Conservation (phyloP, 2,888 invertebrate species). For the Cryptocephalus primarius region DNA sequence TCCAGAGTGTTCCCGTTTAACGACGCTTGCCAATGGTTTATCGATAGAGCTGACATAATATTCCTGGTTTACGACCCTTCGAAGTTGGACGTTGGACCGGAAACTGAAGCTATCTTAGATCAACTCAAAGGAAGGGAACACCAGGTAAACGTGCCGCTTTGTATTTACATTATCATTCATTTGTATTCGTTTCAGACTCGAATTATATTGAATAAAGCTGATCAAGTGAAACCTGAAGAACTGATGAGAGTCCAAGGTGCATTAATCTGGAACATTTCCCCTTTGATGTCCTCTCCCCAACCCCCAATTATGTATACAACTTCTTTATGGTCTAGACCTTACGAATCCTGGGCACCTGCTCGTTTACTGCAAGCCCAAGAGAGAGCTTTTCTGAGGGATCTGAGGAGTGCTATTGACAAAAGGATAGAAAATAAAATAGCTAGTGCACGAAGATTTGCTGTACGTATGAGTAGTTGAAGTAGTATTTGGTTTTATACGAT, state of each 20-base stretch:
- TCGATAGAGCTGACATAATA: slow-evolving; percentile 90
- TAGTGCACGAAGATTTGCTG: slow-evolving; percentile 89
- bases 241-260: slow-evolving; percentile 88
- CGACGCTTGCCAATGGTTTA: slow-evolving; percentile 95
- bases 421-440: slow-evolving; percentile 90
- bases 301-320: slow-evolving; percentile 88
- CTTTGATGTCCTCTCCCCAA: slow-evolving; percentile 87
- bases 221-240: slow-evolving; percentile 84
- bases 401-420: slow-evolving; percentile 75
- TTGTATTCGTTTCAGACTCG: slow-evolving; percentile 52
- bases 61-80: slow-evolving; percentile 92
- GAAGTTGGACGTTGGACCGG: slow-evolving; percentile 89
- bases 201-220: slow-evolving; percentile 89
- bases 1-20: slow-evolving; percentile 90
- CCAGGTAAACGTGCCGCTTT: slow-evolving; percentile 45
- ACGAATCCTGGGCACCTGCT: slow-evolving; percentile 69
- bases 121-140: slow-evolving; percentile 89
- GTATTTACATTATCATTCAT: not conserved
- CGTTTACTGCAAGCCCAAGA: slow-evolving; percentile 81
- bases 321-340: slow-evolving; percentile 79
- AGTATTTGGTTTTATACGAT: not conserved
- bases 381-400: slow-evolving; percentile 73
- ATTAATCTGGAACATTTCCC: slow-evolving; percentile 94
- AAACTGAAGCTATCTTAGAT: slow-evolving; percentile 89
- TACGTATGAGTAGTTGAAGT: slow-evolving; percentile 40